Conservation (phyloP, 2,797 vertebrate species). For the Siniperca undulata region DNA sequence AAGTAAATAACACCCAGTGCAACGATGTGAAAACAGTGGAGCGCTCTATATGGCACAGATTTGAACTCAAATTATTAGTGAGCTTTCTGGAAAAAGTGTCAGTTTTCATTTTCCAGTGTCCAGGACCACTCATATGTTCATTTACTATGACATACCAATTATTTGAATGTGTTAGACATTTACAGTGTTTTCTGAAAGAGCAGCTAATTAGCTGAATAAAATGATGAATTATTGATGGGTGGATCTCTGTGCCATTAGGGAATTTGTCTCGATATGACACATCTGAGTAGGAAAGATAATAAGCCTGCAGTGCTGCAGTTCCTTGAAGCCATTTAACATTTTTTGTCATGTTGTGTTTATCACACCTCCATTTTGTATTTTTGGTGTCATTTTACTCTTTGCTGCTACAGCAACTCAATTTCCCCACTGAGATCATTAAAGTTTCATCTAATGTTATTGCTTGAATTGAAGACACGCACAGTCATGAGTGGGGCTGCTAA, state of each 20-base stretch:
- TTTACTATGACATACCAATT: neutral
- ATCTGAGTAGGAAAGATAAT: slow-evolving; percentile 20
- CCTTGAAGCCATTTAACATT: slow-evolving; percentile 3
- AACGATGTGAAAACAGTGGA: neutral
- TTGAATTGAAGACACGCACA: slow-evolving; percentile 7
- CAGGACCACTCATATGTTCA: slow-evolving; percentile 2
- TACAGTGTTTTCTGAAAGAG: slow-evolving; percentile 20
- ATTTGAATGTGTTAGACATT: slow-evolving; percentile 33
- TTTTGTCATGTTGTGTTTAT: slow-evolving; percentile 23
- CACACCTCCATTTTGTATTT: slow-evolving; percentile 16
- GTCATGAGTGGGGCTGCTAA: neutral
- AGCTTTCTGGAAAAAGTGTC: neutral
- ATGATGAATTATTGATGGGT: slow-evolving; percentile 56
- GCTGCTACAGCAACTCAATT: slow-evolving; percentile 6
- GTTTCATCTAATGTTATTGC: slow-evolving; percentile 47
- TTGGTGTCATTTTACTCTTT: neutral
- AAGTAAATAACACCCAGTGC: neutral
- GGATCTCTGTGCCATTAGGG: slow-evolving; percentile 5
- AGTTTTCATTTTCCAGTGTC: neutral
- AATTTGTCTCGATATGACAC: slow-evolving; percentile 32
- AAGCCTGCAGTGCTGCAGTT: slow-evolving; percentile 8
- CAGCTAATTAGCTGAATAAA: slow-evolving; percentile 52
- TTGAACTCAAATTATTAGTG: neutral
- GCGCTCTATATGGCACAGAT: neutral
- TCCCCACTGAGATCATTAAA: slow-evolving; percentile 54